Percentiles rank a stretch among this genome's conserved stretches.
Evolutionary conservation across 2,888 invertebrate genomes (phyloP).

Genomic region (Oligia latruncula): DNA sequence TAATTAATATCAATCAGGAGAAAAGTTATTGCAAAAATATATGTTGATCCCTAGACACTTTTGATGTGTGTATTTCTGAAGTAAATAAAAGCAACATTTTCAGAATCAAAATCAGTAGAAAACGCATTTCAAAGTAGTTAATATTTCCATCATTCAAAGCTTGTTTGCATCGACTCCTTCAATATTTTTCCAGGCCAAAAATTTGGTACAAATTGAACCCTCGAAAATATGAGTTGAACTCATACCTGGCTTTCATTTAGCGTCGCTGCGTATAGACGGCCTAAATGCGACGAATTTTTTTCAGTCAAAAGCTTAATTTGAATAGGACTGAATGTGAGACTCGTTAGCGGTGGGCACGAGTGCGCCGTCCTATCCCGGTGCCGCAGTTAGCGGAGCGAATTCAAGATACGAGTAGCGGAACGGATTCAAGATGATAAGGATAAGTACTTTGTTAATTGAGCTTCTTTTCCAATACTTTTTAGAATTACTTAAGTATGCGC

Average conservation of each 20-base stretch:
- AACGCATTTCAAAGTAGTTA: not conserved
- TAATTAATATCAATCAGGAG: too few relatives aligned
- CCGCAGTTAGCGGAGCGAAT: conserved; percentile 34
- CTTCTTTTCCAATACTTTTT: not conserved
- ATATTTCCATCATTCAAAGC: not conserved
- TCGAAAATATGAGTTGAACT: conserved; percentile 49
- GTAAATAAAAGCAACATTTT: too few relatives aligned
- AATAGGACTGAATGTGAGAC: conserved; percentile 79
- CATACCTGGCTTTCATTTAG: conserved; percentile 52
- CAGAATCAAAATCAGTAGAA: not conserved
- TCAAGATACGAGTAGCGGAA: not conserved
- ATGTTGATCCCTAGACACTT: too few relatives aligned
- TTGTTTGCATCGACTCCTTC: not conserved
- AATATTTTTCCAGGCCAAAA: conserved; percentile 8
- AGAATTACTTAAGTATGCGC: not conserved
- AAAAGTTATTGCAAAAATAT: too few relatives aligned
- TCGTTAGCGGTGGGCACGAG: conserved; percentile 68
- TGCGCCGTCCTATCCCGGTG: conserved; percentile 28
- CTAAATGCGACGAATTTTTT: conserved; percentile 76
- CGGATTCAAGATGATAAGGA: not conserved
- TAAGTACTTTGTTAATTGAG: not conserved
- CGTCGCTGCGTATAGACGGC: conserved; percentile 58
- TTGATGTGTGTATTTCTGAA: not conserved
- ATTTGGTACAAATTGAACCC: conserved; percentile 40
- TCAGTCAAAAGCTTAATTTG: conserved; percentile 78